These are phyloP conservation scores for Elysia crispata DNA, from an alignment of 2,888 invertebrate genomes.

Conservation along the genomic window DNA sequence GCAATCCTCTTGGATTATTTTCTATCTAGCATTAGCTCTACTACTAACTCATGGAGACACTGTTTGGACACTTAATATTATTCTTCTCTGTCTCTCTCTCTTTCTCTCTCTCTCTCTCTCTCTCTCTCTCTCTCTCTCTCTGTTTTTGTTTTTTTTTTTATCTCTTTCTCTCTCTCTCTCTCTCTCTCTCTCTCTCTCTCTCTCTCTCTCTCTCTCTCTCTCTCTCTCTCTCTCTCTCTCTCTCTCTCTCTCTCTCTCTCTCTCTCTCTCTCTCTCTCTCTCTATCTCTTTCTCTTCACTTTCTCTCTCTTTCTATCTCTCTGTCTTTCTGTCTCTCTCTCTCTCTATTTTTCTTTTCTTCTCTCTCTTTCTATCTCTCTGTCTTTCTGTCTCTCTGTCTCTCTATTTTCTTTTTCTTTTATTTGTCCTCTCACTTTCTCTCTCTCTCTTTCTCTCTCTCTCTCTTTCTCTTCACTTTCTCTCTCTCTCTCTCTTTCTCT, in stretches of 20 bases:
- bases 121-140: background rate
- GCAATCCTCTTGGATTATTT: no score
- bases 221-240: background rate
- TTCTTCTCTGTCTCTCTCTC: no score
- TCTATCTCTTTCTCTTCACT: background rate
- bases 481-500: constrained; percentile 3
- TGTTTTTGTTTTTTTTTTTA: background rate
- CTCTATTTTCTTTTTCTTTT: background rate
- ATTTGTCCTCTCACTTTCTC: background rate
- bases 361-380: constrained; percentile 14
- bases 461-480: background rate
- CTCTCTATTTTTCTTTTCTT: constrained; percentile 1
- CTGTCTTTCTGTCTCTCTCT: background rate
- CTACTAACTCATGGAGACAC: no score
- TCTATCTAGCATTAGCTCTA: no score
- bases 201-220: background rate
- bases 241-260: constrained; percentile 6
- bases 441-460: background rate
- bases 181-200: constrained; percentile 1
- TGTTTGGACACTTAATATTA: no score
- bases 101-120: no score
- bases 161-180: background rate
- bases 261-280: background rate
- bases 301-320: background rate
- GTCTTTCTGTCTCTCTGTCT: background rate